Base-by-base conservation (phyloP, 1,140 invertebrate species). In the Zaprionus camerounensis region DNA sequence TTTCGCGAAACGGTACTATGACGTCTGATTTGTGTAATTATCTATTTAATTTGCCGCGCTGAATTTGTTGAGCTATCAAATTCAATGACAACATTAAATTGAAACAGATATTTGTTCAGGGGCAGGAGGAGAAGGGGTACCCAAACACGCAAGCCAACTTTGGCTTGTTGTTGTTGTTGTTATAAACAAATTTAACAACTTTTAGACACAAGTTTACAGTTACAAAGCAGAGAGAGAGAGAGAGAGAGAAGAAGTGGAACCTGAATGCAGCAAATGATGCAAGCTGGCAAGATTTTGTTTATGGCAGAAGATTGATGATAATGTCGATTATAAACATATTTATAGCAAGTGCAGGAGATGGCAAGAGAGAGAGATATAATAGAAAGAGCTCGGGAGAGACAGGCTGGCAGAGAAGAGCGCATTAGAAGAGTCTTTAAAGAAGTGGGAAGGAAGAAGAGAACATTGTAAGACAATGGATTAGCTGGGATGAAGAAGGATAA, bases 61-160 rank as follows among this genome's bases (percentile, higher is more conserved):
- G 53, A 84, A 90, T 84, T 88, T 76, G 81, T 76, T 90, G 76
- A 73, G 62, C 75, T 81, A 88, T 90, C 76, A 90, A 88, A 88
- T 81, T 41, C 78, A 88, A 88, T 81, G 84, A 88, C 83, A 78
- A 67, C 78, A 88, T 88, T 90, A 76, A 76, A 76, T 71, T 71
- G 73, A 59, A 76, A 76, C 34, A 68, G 71, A 77, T 73, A 72
- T 58, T 53, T 38, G 17, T 38, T 3, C 17, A 13, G 62, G 46
- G 20, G 31, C 2, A 13, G n/a, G 12, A 20, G 2, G 20, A 17
- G 17, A 5, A 6, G 9, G 20, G 26, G 41, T 2, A 49, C 24
- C 15, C 28, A 63, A 57, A 20, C 72, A 71, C 51, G 67, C 72
- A 64, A 57, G 38, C 67, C 72, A 63, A 69, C 28, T 71, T 46